Evolutionary conservation across 2,888 invertebrate genomes (phyloP).

Genomic region (Drosophila longiperda): DNA sequence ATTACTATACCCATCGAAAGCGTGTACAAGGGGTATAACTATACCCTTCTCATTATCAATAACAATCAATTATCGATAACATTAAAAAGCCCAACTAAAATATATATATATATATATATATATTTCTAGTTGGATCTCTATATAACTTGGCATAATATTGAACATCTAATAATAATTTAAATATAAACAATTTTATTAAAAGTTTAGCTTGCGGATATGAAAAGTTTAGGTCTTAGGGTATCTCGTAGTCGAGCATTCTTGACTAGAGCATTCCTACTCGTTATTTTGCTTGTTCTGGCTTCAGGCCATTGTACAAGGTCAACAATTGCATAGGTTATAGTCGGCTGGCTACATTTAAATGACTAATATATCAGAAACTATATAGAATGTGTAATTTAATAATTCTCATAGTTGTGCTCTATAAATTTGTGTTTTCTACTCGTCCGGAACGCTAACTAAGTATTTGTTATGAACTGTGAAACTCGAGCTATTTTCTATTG

Average conservation of each 20-base stretch:
- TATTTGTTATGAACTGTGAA: not conserved
- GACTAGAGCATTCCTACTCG: not conserved
- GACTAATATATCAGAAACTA: not conserved
- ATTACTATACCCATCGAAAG: not conserved
- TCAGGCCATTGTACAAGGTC: conserved; percentile 20
- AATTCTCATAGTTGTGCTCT: not conserved
- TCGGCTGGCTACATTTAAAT: not conserved
- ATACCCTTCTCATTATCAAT: not conserved
- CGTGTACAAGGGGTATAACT: not conserved
- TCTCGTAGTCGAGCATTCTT: not conserved
- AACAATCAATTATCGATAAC: not conserved
- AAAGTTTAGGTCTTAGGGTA: not conserved
- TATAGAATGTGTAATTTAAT: conserved; percentile 24
- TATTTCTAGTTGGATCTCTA: too few relatives aligned
- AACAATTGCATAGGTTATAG: not conserved
- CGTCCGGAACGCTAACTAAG: conserved; percentile 37
- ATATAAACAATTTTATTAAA: not conserved
- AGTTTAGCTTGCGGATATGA: not conserved
- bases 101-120: not conserved
- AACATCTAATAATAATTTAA: too few relatives aligned
- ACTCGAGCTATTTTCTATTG: conserved; percentile 1
- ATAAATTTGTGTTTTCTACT: conserved; percentile 12
- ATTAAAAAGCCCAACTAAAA: not conserved
- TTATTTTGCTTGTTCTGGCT: not conserved
- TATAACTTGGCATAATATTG: not conserved